Conservation (phyloP, 2,113 vertebrate genomes). For the Guaruba guarouba region DNA sequence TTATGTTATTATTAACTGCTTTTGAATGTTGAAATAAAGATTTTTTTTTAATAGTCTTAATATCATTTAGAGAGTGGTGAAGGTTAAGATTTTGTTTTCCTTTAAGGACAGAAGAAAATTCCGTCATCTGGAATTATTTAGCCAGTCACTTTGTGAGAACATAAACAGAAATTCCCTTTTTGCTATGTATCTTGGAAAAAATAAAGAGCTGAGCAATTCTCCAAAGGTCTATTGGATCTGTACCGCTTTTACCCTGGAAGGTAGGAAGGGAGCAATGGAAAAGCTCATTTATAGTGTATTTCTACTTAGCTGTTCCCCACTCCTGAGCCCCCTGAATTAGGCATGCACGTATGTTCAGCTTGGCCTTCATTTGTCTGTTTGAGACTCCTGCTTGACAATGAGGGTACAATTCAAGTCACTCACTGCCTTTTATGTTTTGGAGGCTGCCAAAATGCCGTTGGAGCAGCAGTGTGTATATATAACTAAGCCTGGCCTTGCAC, state of each 20-base stretch:
- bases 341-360: background rate
- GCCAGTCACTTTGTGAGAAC: constrained; percentile 49
- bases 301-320: background rate
- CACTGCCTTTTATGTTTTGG: background rate
- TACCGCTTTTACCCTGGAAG: background rate
- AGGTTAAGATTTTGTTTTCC: constrained; percentile 24
- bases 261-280: constrained; percentile 4
- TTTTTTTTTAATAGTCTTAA: background rate
- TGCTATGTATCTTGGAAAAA: constrained; percentile 55
- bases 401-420: background rate
- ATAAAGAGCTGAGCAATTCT: constrained; percentile 32
- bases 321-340: background rate
- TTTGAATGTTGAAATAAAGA: background rate
- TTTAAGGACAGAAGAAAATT: constrained; percentile 44
- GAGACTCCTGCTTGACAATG: background rate
- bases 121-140: constrained; percentile 69
- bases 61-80: background rate
- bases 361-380: background rate
- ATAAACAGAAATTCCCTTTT: constrained; percentile 56
- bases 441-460: background rate
- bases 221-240: constrained; percentile 25
- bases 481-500: constrained; percentile 32
- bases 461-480: constrained; percentile 21
- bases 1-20: background rate
- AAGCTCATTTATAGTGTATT: background rate